A percentile compares a stretch with the other conserved stretches of the same genome.
These are phyloP conservation scores for Thaumetopoea pityocampa DNA, from an alignment of 1,140 invertebrate genomes.

Conservation along the genomic window DNA sequence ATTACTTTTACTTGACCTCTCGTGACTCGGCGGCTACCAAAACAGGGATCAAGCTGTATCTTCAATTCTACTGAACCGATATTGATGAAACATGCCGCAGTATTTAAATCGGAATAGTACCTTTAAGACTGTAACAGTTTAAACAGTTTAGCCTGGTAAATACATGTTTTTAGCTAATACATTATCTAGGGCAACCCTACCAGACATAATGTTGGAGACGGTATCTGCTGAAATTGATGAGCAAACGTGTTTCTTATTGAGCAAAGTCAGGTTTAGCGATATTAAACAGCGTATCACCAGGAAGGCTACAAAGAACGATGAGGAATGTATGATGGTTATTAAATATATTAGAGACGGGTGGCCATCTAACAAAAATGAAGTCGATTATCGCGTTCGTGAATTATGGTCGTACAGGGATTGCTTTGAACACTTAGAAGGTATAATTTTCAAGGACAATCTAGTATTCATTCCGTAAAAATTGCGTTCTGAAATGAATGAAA, in stretches of 20 bases:
- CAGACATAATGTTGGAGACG: constrained; percentile 15
- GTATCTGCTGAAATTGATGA: constrained; percentile 10
- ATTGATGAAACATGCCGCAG: no score
- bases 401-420: constrained; percentile 23
- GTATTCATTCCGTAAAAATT: no score
- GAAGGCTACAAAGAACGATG: constrained; percentile 3
- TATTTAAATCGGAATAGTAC: no score
- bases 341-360: constrained; percentile 14
- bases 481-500: no score
- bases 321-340: constrained; percentile 3
- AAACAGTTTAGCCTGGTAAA: no score
- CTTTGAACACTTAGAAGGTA: constrained; percentile 22
- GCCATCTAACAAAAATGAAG: constrained; percentile 14
- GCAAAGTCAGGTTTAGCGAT: constrained; percentile 20
- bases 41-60: no score
- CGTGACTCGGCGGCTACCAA: no score
- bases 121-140: no score
- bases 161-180: constrained; percentile 14
- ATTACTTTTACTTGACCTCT: no score
- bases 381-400: constrained; percentile 1
- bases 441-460: no score
- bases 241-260: constrained; percentile 24
- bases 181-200: constrained; percentile 16
- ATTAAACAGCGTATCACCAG: constrained; percentile 12
- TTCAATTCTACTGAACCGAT: no score